A percentile compares a stretch with the other conserved stretches of the same genome.
phyloP scores from a whole-genome alignment of 1,140 invertebrate genomes.

The Cyphomyrmex costatus region DNA sequence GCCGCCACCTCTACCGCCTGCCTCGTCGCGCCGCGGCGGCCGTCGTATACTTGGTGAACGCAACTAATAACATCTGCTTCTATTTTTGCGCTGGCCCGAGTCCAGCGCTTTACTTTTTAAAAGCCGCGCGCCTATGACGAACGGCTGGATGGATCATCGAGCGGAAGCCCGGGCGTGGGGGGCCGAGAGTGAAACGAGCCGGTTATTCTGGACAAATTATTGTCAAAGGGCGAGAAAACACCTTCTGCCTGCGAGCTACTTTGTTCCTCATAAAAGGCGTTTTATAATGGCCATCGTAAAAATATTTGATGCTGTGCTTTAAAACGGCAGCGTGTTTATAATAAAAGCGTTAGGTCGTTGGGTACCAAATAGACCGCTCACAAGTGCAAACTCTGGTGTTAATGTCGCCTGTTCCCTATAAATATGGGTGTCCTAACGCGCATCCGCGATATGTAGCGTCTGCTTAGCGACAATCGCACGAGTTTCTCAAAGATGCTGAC shows the following conservation, averaged over 20 bases:
- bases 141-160: slow-evolving; percentile 85
- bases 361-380: slow-evolving; percentile 58
- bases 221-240: slow-evolving; percentile 75
- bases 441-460: background rate
- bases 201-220: slow-evolving; percentile 80
- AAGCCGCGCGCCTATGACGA: slow-evolving; percentile 83
- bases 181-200: slow-evolving; percentile 66
- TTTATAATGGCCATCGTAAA: slow-evolving; percentile 74
- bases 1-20: slow-evolving; percentile 23
- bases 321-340: slow-evolving; percentile 63
- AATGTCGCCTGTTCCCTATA: slow-evolving; percentile 37
- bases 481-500: background rate
- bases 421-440: slow-evolving; percentile 16
- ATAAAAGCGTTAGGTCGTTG: slow-evolving; percentile 61
- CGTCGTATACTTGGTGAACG: slow-evolving; percentile 74
- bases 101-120: slow-evolving; percentile 86
- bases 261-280: slow-evolving; percentile 75
- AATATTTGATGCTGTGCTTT: slow-evolving; percentile 71
- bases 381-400: slow-evolving; percentile 60
- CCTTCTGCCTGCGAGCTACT: slow-evolving; percentile 72
- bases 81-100: slow-evolving; percentile 87
- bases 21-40: slow-evolving; percentile 52
- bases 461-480: slow-evolving; percentile 32
- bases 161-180: slow-evolving; percentile 67
- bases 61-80: slow-evolving; percentile 86